phyloP scores from a whole-genome alignment of 2,888 invertebrate genomes.

The Mythimna impura region DNA sequence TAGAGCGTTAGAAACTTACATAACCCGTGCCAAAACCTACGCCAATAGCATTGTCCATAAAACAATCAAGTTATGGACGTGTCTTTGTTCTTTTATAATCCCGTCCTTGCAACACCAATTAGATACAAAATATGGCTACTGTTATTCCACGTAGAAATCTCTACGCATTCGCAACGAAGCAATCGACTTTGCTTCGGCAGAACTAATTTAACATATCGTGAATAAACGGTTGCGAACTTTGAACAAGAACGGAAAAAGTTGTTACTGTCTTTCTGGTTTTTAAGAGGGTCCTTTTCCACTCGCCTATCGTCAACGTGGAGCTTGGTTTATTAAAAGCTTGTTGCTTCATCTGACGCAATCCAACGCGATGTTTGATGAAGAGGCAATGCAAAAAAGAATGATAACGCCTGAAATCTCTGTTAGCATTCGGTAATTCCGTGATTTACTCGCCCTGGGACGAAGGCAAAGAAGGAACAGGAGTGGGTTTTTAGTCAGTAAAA shows the following conservation, averaged over 20 bases:
- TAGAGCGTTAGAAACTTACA: constrained; percentile 40
- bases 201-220: constrained; percentile 50
- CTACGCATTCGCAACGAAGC: constrained; percentile 21
- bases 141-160: constrained; percentile 39
- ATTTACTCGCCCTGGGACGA: too few species aligned
- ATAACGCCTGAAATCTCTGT: too few species aligned
- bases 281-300: too few species aligned
- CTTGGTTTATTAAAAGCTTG: too few species aligned
- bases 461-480: too few species aligned
- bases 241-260: constrained; percentile 12
- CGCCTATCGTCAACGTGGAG: too few species aligned
- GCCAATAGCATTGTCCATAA: constrained; percentile 53
- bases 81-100: constrained; percentile 46
- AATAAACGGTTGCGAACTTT: constrained; percentile 25
- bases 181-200: constrained; percentile 19
- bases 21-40: constrained; percentile 45
- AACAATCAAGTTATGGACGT: constrained; percentile 50
- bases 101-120: constrained; percentile 53
- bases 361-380: too few species aligned
- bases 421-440: too few species aligned
- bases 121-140: constrained; percentile 38
- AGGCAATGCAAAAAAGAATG: too few species aligned
- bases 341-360: too few species aligned
- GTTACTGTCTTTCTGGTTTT: neutral
- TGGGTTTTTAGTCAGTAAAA: too few species aligned